phyloP scores from a whole-genome alignment of 2,113 vertebrate species.

The Hiodon tergisus region DNA sequence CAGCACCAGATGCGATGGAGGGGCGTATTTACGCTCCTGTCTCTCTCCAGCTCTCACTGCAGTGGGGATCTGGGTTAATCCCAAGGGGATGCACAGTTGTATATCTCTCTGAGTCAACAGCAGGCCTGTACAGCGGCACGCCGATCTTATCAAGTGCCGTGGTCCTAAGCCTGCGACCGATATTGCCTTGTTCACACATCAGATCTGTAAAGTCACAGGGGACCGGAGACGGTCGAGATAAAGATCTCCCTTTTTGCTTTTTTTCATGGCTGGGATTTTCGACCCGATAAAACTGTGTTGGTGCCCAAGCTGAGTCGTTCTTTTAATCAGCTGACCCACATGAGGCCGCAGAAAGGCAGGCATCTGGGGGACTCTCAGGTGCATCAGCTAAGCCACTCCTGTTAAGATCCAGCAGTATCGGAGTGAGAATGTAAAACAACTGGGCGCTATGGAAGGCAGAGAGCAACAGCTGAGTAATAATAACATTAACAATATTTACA shows the following conservation, averaged over 20 bases:
- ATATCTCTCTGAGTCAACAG: not conserved
- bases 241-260: not conserved
- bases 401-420: too few species aligned
- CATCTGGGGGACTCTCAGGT: too few species aligned
- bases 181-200: conserved; percentile 10
- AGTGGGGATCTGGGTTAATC: not conserved
- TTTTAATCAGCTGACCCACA: too few species aligned
- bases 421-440: too few species aligned
- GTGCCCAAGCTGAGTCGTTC: too few species aligned
- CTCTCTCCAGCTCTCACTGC: not conserved
- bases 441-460: too few species aligned
- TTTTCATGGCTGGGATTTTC: too few species aligned
- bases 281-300: too few species aligned
- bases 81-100: not conserved
- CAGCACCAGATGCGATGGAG: not conserved
- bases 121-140: not conserved
- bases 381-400: too few species aligned
- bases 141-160: not conserved
- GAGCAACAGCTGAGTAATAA: too few species aligned
- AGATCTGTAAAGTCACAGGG: conserved; percentile 9
- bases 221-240: not conserved
- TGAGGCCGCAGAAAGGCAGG: too few species aligned
- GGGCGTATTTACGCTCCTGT: not conserved
- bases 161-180: conserved; percentile 2
- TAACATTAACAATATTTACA: too few species aligned